phyloP scores from a whole-genome alignment of 2,888 invertebrate species.

The Thecocarcelia acutangulata region DNA sequence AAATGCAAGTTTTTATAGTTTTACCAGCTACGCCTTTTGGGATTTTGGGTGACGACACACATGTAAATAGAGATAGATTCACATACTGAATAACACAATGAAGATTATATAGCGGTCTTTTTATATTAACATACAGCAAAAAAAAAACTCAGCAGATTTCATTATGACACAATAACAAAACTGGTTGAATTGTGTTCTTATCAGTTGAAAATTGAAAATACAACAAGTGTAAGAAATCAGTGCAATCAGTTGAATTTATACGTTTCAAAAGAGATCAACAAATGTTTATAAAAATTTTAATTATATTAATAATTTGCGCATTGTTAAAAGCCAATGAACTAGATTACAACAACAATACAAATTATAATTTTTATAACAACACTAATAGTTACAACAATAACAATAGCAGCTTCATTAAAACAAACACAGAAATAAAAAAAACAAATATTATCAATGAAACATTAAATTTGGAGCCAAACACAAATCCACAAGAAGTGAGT shows the following conservation, averaged over 20 bases:
- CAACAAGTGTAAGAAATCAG: slow-evolving; percentile 48
- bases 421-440: neutral
- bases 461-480: slow-evolving; percentile 46
- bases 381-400: slow-evolving; percentile 1
- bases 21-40: too few species aligned
- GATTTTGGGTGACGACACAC: too few species aligned
- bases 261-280: slow-evolving; percentile 57
- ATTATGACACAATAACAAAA: slow-evolving; percentile 50
- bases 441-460: slow-evolving; percentile 29
- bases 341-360: slow-evolving; percentile 38
- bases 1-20: too few species aligned
- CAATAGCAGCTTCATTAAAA: slow-evolving; percentile 5
- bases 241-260: slow-evolving; percentile 62
- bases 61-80: too few species aligned
- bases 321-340: slow-evolving; percentile 66
- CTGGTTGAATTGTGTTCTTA: slow-evolving; percentile 23
- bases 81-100: too few species aligned
- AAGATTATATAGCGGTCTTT: too few species aligned
- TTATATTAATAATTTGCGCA: slow-evolving; percentile 61
- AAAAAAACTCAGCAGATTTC: slow-evolving; percentile 11
- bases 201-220: slow-evolving; percentile 52
- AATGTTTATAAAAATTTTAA: slow-evolving; percentile 65
- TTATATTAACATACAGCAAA: neutral
- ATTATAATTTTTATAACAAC: slow-evolving; percentile 14
- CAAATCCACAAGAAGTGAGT: slow-evolving; percentile 57